Percentiles rank a stretch among this genome's conserved stretches.
phyloP scores from a whole-genome alignment of 30 jellyfish, hydroid and myxozoan species.

The Cassiopea xamachana region DNA sequence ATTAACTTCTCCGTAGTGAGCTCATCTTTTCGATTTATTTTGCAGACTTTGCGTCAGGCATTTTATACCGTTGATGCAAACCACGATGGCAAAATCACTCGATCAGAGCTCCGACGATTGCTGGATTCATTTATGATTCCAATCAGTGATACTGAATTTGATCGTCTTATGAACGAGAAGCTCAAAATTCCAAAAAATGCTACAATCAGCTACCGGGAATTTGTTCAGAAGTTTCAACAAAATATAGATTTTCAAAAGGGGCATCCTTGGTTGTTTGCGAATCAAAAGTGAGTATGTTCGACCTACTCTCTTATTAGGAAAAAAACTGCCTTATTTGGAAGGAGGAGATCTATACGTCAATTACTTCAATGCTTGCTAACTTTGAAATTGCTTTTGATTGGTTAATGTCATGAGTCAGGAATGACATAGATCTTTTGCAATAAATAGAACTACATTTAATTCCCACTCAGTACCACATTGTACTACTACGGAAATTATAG shows the following conservation, averaged over 20 bases:
- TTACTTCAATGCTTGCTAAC: no score
- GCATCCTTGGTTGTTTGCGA: constrained; percentile 82
- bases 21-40: neutral
- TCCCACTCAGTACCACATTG: no score
- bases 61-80: constrained; percentile 68
- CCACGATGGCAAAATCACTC: constrained; percentile 64
- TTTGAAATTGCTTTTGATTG: no score
- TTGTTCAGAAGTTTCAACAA: constrained; percentile 53
- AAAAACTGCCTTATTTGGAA: no score
- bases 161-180: constrained; percentile 56
- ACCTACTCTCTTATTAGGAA: no score
- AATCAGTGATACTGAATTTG: constrained; percentile 51
- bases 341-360: no score
- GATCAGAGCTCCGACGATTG: constrained; percentile 67
- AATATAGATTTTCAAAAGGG: constrained; percentile 67
- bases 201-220: constrained; percentile 60
- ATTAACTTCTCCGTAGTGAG: neutral
- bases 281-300: constrained; percentile 54
- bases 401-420: no score
- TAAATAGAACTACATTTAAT: no score
- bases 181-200: constrained; percentile 48
- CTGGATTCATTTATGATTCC: constrained; percentile 75
- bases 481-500: no score
- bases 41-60: constrained; percentile 73
- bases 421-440: no score